These are phyloP conservation scores for Lonchura striata DNA, from an alignment of 2,113 vertebrate species.

Conservation along the genomic window DNA sequence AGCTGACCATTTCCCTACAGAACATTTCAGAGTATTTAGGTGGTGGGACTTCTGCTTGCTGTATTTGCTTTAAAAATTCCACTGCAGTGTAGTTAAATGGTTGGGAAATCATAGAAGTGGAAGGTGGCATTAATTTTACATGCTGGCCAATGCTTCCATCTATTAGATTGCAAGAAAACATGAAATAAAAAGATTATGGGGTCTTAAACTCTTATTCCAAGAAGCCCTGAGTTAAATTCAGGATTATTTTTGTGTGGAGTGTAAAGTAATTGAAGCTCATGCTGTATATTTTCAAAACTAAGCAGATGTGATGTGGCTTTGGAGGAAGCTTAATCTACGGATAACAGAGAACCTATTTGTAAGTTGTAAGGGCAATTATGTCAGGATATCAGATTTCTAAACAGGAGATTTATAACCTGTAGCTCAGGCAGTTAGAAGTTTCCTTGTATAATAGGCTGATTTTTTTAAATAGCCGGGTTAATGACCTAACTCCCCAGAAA, in stretches of 20 bases:
- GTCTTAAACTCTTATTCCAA: constrained; percentile 45
- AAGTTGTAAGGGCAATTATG: constrained; percentile 66
- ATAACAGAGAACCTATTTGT: constrained; percentile 70
- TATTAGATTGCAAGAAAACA: constrained; percentile 24
- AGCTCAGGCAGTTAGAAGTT: constrained; percentile 53
- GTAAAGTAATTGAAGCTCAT: constrained; percentile 54
- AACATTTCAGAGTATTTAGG: constrained; percentile 58
- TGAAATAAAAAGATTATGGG: constrained; percentile 48
- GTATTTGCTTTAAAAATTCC: constrained; percentile 46
- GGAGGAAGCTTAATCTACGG: constrained; percentile 71
- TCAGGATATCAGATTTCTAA: constrained; percentile 66
- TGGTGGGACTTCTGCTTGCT: constrained; percentile 44
- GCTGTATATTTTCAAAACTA: constrained; percentile 64
- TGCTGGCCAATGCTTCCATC: not conserved
- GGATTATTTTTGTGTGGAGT: constrained; percentile 52
- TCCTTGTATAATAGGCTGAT: constrained; percentile 53
- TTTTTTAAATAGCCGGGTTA: constrained; percentile 53
- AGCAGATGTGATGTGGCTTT: constrained; percentile 61
- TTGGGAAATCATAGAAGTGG: not conserved
- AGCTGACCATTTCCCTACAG: constrained; percentile 64
- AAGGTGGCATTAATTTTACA: constrained; percentile 28
- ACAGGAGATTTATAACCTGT: constrained; percentile 63
- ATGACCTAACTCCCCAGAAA: constrained; percentile 46
- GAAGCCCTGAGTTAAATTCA: constrained; percentile 52
- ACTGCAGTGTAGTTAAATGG: not conserved